These are phyloP conservation scores for Iguana delicatissima DNA, from an alignment of 2,797 vertebrate genomes.

Conservation along the genomic window DNA sequence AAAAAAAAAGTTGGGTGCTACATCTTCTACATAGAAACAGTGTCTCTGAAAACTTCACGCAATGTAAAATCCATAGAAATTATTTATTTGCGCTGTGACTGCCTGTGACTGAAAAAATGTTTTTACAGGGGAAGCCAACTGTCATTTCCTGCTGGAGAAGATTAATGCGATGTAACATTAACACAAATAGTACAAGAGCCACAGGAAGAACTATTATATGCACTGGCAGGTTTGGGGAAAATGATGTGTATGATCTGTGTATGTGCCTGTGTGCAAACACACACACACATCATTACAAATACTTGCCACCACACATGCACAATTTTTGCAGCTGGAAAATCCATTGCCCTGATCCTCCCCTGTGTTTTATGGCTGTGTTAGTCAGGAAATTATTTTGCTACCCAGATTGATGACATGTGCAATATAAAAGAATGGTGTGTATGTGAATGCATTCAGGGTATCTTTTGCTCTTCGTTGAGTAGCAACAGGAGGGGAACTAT, in stretches of 20 bases:
- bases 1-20: not conserved
- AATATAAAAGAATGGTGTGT: not conserved
- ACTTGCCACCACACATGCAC: not conserved
- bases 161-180: constrained; percentile 50
- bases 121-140: constrained; percentile 64
- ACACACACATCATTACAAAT: constrained; percentile 22
- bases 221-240: not conserved
- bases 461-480: not conserved
- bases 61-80: constrained; percentile 71
- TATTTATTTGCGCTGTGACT: constrained; percentile 68
- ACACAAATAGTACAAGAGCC: constrained; percentile 38
- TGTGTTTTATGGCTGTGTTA: constrained; percentile 13
- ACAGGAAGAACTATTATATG: constrained; percentile 31
- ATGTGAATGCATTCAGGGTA: not conserved
- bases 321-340: constrained; percentile 8
- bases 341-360: constrained; percentile 24
- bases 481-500: not conserved
- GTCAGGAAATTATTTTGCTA: not conserved
- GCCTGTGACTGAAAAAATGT: constrained; percentile 68
- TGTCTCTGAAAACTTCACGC: constrained; percentile 53
- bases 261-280: not conserved
- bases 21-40: constrained; percentile 59
- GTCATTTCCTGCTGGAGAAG: constrained; percentile 52
- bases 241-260: not conserved
- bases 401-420: not conserved